Evolutionary conservation across 1,140 invertebrate species (phyloP).

Genomic region (Matsumurasca onukii): DNA sequence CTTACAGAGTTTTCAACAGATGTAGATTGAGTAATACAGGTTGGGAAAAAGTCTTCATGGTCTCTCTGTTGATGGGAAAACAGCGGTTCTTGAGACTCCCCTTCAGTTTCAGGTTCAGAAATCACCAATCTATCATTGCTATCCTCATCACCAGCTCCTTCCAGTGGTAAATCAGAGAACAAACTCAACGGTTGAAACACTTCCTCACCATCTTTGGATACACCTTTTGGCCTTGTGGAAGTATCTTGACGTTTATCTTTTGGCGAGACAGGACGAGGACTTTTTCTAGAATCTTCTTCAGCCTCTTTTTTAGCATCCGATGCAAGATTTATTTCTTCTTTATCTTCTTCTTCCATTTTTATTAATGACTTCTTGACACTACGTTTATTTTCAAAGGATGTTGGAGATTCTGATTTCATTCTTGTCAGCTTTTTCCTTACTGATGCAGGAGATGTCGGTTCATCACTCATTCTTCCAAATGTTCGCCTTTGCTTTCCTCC

Average conservation of each 20-base stretch:
- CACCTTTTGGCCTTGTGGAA: no score
- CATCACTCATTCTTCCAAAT: conserved; percentile 28
- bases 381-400: conserved; percentile 40
- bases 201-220: conserved; percentile 1
- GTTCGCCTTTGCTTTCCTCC: conserved; percentile 29
- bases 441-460: conserved; percentile 39
- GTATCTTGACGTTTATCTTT: no score
- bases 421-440: conserved; percentile 40
- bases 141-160: conserved; percentile 47
- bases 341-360: conserved; percentile 38
- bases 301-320: not conserved
- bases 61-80: conserved; percentile 25
- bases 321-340: not conserved
- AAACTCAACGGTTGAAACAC: conserved; percentile 19
- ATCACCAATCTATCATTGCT: conserved; percentile 54
- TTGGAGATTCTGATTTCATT: conserved; percentile 34
- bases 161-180: conserved; percentile 24
- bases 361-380: conserved; percentile 34
- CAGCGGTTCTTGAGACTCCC: conserved; percentile 42
- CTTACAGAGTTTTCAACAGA: conserved; percentile 3
- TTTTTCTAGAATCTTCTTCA: no score
- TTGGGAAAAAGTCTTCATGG: conserved; percentile 28
- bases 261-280: no score
- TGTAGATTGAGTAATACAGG: conserved; percentile 12
- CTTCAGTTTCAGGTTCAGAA: conserved; percentile 57